Evolutionary conservation across 2,113 vertebrate species (phyloP), one percentile per base, ranked within the genome.

Genomic region (Osmerus mordax): DNA sequence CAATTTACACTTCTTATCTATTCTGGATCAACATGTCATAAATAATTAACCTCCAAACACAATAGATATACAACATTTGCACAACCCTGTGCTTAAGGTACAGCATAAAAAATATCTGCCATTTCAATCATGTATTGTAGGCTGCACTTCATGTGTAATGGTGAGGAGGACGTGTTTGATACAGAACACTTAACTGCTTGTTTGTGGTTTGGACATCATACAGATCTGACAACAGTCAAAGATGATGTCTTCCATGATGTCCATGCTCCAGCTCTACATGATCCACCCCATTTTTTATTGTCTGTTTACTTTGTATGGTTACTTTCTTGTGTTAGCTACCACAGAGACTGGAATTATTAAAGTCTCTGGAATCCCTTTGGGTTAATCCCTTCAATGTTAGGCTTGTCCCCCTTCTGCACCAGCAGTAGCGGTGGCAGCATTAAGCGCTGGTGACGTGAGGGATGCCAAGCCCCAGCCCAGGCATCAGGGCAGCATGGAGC

Each of bases 401-500:
- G 78, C 69, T 81, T 62, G 69, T 81, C 81, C 79, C 74, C 18
- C 60, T 76, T 32, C 77, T 14, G 72, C 71, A 70, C 70, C 54
- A 47, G 70, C 73, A 78, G 36, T 47, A 66, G 36, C 47, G 5
- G 72, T 74, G 77, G 53, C 55, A 69, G 78, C 80, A 74, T 78
- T 47, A 79, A 76, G 82, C 61, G 36, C 53, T 29, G 69, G 21
- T 28, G 66, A 67, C 13, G 15, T 66, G 62, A 3, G 73, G 69
- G 16, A 75, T 77, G 78, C 81, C 81, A 70, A 76, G 71, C 77
- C 76, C 62, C 71, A 79, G 71, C 76, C 81, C 66, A 85, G 86
- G 84, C 78, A 87, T 77, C 83, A 69, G 80, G 83, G 73, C 86
- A 82, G 77, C 81, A 23, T 64, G 70, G 86, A 87, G 81, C 82